Conservation (phyloP, 1,140 invertebrate genomes). For the Lucilia sericata region DNA sequence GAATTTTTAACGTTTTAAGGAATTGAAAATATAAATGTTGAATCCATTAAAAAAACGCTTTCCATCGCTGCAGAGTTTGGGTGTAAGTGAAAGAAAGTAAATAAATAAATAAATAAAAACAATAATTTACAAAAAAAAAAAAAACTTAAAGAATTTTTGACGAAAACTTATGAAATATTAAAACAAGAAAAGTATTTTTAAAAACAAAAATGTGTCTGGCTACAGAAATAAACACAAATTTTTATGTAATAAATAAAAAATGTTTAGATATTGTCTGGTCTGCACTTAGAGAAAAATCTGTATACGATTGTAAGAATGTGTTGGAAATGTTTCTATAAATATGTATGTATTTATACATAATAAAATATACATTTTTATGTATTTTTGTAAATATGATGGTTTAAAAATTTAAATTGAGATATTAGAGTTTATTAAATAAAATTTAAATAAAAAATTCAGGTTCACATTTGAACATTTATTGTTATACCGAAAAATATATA, state of each 20-base stretch:
- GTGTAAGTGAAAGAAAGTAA: slow-evolving; percentile 59
- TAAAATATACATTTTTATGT: too few relatives aligned
- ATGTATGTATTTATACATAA: too few relatives aligned
- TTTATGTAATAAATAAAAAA: not conserved
- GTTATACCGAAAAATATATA: too few relatives aligned
- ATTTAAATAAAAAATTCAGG: too few relatives aligned
- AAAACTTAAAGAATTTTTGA: not conserved
- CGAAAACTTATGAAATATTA: not conserved
- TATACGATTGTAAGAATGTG: too few relatives aligned
- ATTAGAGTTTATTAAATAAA: too few relatives aligned
- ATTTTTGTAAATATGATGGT: too few relatives aligned
- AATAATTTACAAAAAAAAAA: not conserved
- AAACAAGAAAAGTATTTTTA: slow-evolving; percentile 1
- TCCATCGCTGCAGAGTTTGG: slow-evolving; percentile 67
- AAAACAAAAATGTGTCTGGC: not conserved
- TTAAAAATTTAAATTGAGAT: too few relatives aligned
- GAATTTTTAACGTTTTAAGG: not conserved
- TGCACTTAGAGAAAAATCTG: too few relatives aligned
- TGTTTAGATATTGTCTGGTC: too few relatives aligned
- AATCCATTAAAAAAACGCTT: slow-evolving; percentile 66
- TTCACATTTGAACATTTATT: too few relatives aligned
- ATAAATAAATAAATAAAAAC: slow-evolving; percentile 28
- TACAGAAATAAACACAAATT: not conserved
- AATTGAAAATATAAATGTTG: slow-evolving; percentile 54
- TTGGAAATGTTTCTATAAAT: too few relatives aligned